Base-by-base conservation (phyloP, 2,113 vertebrate genomes). In the Amblyornis subalaris region DNA sequence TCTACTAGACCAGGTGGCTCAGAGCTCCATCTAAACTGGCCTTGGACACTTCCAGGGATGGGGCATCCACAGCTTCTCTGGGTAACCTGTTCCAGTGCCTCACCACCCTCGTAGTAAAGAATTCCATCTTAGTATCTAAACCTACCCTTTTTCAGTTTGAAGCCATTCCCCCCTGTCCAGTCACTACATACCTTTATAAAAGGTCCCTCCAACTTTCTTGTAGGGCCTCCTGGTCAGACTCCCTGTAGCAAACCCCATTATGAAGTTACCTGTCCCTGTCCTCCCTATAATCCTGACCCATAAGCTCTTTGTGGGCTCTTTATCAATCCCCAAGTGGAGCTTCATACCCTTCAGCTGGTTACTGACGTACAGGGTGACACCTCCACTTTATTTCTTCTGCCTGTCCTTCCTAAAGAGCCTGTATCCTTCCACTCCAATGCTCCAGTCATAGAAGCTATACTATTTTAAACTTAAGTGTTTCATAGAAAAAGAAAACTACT, bases 221-320 rank as follows among this genome's bases (percentile, higher is more conserved):
- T 42, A 28, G 0, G 0, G 26, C 19, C 16, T 74, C 13, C 23
- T 62, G 20, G 7, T 44, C 14, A 24, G 35, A 47, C 33, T 20
- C 13, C 31, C 28, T 38, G 12, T 13, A 55, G 42, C 13, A 69
- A 35, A 62, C 3, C 5, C 35, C 42, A 55, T 31, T 25, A 55
- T 36, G 21, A 66, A 26, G 42, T 55, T 53, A 61, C 13, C 15
- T 48, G 35, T 33, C 42, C 8, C 26, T 62, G 31, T 11, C 3
- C 16, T 74, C 14, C 31, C 26, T 80, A 62, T 69, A 61, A 62
- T 38, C 5, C 26, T 38, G 23, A 80, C 6, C 16, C 7, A 22
- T 21, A 61, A 73, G 35, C 10, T 54, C 76, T 67, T 31, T 26
- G 16, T 24, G 0, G 0, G 62, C 19, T 61, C 31, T 38, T 61